Evolutionary conservation across 2,113 vertebrate genomes (phyloP).

Genomic region (Sapayoa aenigma): DNA sequence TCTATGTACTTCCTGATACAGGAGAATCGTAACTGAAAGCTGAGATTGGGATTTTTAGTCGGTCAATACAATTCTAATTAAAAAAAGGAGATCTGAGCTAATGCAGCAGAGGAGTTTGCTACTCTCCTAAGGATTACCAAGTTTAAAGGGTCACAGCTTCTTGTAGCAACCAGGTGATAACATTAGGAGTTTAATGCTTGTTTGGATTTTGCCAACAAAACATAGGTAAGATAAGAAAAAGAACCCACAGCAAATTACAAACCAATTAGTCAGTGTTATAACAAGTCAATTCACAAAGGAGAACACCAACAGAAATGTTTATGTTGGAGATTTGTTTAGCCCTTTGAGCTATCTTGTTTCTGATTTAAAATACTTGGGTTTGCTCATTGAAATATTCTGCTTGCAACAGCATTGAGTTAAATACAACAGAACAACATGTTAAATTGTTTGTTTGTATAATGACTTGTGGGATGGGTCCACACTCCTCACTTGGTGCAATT

Average conservation of each 20-base stretch:
- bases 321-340: slow-evolving; percentile 4
- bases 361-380: neutral
- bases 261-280: slow-evolving; percentile 19
- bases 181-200: slow-evolving; percentile 11
- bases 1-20: neutral
- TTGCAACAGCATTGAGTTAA: neutral
- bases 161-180: neutral
- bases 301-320: slow-evolving; percentile 7
- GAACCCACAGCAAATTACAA: neutral
- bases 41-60: neutral
- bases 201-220: slow-evolving; percentile 31
- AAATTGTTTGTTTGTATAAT: slow-evolving; percentile 27
- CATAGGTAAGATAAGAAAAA: slow-evolving; percentile 12
- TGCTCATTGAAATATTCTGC: neutral
- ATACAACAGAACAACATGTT: neutral
- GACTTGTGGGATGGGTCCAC: neutral
- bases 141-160: slow-evolving; percentile 25
- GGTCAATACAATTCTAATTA: neutral
- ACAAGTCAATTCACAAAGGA: neutral
- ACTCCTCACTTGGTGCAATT: neutral
- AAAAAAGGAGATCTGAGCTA: neutral
- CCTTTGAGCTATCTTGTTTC: slow-evolving; percentile 21
- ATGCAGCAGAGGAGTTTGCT: neutral
- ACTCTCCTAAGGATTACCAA: neutral
- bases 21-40: neutral